Evolutionary conservation across 2,888 invertebrate genomes (phyloP).

Genomic region (Cordilura impudica): DNA sequence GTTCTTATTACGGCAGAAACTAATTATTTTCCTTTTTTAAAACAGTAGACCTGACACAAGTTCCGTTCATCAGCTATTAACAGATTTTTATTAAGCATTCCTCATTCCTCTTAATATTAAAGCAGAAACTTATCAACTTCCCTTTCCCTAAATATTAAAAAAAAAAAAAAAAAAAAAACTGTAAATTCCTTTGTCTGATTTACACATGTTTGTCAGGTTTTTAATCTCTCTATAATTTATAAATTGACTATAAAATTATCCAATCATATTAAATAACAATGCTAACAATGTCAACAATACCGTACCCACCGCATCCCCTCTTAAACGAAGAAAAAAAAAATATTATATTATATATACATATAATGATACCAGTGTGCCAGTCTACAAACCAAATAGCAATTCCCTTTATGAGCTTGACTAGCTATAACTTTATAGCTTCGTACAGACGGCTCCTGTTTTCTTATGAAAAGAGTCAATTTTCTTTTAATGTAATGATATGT

Average conservation of each 20-base stretch:
- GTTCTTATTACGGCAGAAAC: too few species aligned
- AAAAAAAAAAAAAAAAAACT: too few species aligned
- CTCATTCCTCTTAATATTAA: too few species aligned
- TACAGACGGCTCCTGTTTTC: not conserved
- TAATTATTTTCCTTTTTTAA: too few species aligned
- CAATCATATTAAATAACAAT: slow-evolving; percentile 65
- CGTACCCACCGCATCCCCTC: not conserved
- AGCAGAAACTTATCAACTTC: too few species aligned
- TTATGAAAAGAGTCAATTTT: slow-evolving; percentile 36
- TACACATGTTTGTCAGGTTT: slow-evolving; percentile 25
- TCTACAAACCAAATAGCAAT: slow-evolving; percentile 69
- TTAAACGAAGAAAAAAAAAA: not conserved
- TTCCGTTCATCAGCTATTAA: too few species aligned
- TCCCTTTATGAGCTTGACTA: slow-evolving; percentile 71
- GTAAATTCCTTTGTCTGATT: slow-evolving; percentile 12
- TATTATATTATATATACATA: slow-evolving; percentile 53
- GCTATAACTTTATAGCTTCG: slow-evolving; percentile 11
- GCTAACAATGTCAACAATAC: not conserved
- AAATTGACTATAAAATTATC: slow-evolving; percentile 65
- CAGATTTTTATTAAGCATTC: too few species aligned
- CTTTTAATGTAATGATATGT: slow-evolving; percentile 51
- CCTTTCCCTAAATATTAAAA: too few species aligned
- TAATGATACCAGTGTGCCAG: slow-evolving; percentile 73
- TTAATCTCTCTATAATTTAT: slow-evolving; percentile 56
- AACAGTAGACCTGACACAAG: too few species aligned